These are phyloP conservation scores for Ptychoptera albimana DNA, from an alignment of 2,888 invertebrate species.

Conservation along the genomic window DNA sequence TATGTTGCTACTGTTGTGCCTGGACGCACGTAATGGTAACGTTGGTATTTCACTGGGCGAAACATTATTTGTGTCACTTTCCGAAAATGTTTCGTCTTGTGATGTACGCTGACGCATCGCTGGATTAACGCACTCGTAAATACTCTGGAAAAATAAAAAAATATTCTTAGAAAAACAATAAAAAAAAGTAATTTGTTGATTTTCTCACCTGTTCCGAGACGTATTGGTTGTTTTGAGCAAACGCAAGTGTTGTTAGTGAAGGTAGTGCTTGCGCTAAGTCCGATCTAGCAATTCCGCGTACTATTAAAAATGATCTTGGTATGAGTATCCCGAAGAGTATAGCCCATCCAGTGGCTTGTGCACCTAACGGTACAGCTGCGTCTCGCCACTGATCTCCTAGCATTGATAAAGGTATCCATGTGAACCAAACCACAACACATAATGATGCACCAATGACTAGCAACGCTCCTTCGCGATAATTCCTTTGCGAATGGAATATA, in stretches of 20 bases:
- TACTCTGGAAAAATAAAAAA: constrained; percentile 26
- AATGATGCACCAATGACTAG: constrained; percentile 38
- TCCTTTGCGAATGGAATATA: constrained; percentile 44
- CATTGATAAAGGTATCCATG: constrained; percentile 40
- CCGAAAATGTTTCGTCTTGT: constrained; percentile 5
- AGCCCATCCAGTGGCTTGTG: constrained; percentile 44
- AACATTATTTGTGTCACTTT: constrained; percentile 1
- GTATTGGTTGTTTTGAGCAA: constrained; percentile 32
- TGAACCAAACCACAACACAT: constrained; percentile 39
- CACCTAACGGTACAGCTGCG: constrained; percentile 40
- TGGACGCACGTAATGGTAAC: constrained; percentile 24
- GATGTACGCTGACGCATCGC: constrained; percentile 28
- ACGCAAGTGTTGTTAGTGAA: constrained; percentile 30
- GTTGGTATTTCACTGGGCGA: constrained; percentile 32
- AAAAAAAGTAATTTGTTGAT: neutral
- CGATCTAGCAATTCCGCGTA: constrained; percentile 42
- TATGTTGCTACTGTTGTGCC: constrained; percentile 4
- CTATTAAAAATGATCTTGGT: constrained; percentile 51
- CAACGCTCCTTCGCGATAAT: constrained; percentile 48
- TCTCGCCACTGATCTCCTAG: constrained; percentile 39
- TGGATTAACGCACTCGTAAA: constrained; percentile 41
- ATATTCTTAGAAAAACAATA: neutral
- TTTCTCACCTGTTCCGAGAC: constrained; percentile 27
- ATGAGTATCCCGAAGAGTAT: constrained; percentile 47
- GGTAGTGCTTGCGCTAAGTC: constrained; percentile 39